A percentile compares a stretch with the other conserved stretches of the same genome.
Evolutionary conservation across 2,888 invertebrate species (phyloP).

Genomic region (Homarus gammarus): DNA sequence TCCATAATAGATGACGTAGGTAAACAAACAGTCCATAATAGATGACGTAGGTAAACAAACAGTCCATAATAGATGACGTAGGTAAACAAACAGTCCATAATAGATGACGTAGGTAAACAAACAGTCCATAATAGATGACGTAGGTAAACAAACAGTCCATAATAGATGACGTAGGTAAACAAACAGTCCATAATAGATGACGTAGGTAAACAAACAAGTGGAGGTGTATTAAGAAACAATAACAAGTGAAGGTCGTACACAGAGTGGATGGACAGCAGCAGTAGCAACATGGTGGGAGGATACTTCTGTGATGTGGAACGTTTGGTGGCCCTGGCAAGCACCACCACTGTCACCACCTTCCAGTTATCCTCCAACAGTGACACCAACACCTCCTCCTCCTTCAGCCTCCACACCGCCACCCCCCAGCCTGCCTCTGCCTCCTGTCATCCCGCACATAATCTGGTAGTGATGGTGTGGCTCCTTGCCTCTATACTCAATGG

Average conservation of each 20-base stretch:
- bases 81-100: too few species aligned
- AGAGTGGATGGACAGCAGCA: too few species aligned
- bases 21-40: too few species aligned
- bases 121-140: too few species aligned
- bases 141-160: too few species aligned
- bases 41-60: neutral
- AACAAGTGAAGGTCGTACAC: too few species aligned
- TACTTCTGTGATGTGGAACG: neutral
- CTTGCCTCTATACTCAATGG: slow-evolving; percentile 58
- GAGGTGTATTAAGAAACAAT: too few species aligned
- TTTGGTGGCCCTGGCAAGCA: neutral
- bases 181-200: too few species aligned
- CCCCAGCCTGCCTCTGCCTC: neutral
- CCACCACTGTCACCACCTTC: neutral
- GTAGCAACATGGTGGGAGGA: neutral
- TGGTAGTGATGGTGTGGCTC: slow-evolving; percentile 35
- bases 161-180: neutral
- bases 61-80: too few species aligned
- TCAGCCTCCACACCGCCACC: neutral
- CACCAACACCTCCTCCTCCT: neutral
- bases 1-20: too few species aligned
- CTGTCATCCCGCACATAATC: neutral
- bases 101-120: too few species aligned
- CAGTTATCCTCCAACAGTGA: neutral
- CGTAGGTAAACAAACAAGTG: too few species aligned